Evolutionary conservation across 2,113 vertebrate species (phyloP).

Genomic region (Axis porcinus): DNA sequence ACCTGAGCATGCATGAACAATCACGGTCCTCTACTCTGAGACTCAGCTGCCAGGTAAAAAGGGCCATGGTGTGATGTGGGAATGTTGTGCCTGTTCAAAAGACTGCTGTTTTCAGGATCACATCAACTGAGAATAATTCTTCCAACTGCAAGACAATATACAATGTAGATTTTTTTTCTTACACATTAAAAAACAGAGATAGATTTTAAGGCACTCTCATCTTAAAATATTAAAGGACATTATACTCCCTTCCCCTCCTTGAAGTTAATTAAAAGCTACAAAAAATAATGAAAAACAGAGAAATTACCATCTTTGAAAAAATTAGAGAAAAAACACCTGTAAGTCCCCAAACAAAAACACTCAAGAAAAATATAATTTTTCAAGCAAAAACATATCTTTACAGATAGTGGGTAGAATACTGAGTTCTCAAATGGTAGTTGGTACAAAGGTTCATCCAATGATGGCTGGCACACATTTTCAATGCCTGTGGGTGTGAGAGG

Average conservation of each 20-base stretch:
- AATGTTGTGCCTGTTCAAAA: neutral
- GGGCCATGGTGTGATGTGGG: fast-evolving
- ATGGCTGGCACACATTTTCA: neutral
- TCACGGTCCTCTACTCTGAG: neutral
- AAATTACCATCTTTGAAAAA: neutral
- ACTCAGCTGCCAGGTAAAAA: neutral
- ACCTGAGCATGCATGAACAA: neutral
- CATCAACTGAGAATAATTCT: neutral
- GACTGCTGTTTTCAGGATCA: neutral
- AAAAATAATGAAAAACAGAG: neutral
- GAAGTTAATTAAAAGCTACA: neutral
- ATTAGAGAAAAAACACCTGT: neutral
- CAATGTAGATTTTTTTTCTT: neutral
- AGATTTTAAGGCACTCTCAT: neutral
- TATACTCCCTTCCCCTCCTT: neutral
- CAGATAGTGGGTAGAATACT: neutral
- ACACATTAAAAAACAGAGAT: neutral
- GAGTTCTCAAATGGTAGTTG: neutral
- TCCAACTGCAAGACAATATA: neutral
- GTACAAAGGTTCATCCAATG: neutral
- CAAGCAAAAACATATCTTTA: neutral
- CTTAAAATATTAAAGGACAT: neutral
- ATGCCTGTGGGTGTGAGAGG: too few species aligned
- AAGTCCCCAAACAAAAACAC: neutral
- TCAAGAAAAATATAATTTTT: neutral